Evolutionary conservation across 1,140 invertebrate genomes (phyloP), one percentile per base, ranked within the genome.

Genomic region (Ganaspis sp.): DNA sequence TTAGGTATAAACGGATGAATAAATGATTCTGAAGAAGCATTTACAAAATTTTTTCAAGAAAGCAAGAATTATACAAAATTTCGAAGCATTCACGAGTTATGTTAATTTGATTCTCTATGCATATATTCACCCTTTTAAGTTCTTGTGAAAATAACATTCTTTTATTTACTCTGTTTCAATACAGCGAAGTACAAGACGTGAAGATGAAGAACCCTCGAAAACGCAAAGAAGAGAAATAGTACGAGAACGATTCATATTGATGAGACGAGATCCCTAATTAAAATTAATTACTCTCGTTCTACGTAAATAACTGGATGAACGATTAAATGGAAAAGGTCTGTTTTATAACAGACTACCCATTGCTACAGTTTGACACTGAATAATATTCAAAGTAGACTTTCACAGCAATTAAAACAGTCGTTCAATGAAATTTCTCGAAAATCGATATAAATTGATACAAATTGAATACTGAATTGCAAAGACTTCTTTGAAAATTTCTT

Each of bases 221-320:
- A 34, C 1, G 58, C 58, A 64, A 54, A 2, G 0, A 54, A 26
- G 23, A 64, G 54, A 64, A 64, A 64, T 64, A 64, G 58, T 34
- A 64, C 23, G 2, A 64, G 17, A 64, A 34, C 58, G 26, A 64
- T 64, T 64, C 58, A 64, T 64, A 64, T 64, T 64, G 58, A 64
- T 64, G 58, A 58, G 54, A 26, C 21, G 54, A 64, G 58, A 64
- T n/a, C 58, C 26, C 58, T 64, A 64, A 64, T 64, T 64, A 64
- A 64, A 64, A 64, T 64, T 34, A n/a, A 64, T 64, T 64, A 64
- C 58, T 64, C 23, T 29, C 58, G 58, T 64, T 64, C 23, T 29
- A 29, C 26, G 58, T 64, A 64, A 64, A 64, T 64, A 64, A 34
- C 23, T 64, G 58, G 26, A 64, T 64, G 26, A 64, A 64, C 58